Percentiles rank a stretch among this genome's conserved stretches.
Evolutionary conservation across 2,113 vertebrate genomes (phyloP).

Genomic region (Thomomys bottae): DNA sequence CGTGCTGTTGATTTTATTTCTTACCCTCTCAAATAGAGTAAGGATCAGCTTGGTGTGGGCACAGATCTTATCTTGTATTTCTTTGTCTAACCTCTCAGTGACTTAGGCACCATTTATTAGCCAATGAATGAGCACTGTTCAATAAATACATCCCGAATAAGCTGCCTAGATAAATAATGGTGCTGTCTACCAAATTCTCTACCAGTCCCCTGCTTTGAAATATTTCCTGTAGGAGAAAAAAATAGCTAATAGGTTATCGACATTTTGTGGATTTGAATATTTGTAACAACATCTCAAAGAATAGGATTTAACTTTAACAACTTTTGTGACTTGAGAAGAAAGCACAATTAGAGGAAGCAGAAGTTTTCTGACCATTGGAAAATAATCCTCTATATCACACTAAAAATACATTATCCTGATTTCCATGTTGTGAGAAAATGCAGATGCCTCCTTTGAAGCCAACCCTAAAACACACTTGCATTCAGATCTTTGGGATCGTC

Average conservation of each 20-base stretch:
- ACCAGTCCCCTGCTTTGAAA: not conserved
- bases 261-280: not conserved
- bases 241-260: not conserved
- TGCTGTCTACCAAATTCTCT: not conserved
- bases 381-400: not conserved
- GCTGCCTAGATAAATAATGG: not conserved
- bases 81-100: not conserved
- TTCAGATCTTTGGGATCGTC: not conserved
- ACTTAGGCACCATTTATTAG: not conserved
- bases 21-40: not conserved
- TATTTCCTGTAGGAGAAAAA: not conserved
- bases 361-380: not conserved
- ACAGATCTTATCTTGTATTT: not conserved
- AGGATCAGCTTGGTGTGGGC: not conserved
- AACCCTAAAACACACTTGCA: not conserved
- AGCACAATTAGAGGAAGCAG: not conserved
- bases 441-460: not conserved
- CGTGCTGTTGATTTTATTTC: not conserved
- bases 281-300: not conserved
- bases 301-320: not conserved
- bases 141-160: not conserved
- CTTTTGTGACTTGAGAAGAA: not conserved
- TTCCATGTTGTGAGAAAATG: not conserved
- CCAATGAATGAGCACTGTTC: not conserved
- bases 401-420: not conserved